phyloP scores from a whole-genome alignment of 2,797 vertebrate genomes.

The Lagorchestes hirsutus region DNA sequence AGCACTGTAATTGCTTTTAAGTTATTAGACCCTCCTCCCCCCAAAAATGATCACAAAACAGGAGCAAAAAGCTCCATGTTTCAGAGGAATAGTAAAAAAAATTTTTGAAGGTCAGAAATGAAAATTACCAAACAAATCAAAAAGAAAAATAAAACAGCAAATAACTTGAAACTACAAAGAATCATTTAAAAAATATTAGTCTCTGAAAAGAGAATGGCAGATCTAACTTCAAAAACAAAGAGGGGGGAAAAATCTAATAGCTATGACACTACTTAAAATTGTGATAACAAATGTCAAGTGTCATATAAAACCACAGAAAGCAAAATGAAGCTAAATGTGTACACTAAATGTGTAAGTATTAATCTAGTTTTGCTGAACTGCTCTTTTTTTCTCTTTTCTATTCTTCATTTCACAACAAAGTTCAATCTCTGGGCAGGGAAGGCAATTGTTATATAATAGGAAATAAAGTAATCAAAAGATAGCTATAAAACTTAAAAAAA shows the following conservation, averaged over 20 bases:
- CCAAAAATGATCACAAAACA: neutral
- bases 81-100: neutral
- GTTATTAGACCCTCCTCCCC: neutral
- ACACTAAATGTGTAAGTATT: neutral
- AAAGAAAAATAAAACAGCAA: neutral
- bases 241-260: neutral
- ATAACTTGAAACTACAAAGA: neutral
- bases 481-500: neutral
- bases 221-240: neutral
- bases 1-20: neutral
- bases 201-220: neutral
- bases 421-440: neutral
- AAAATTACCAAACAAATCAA: neutral
- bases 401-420: neutral
- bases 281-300: neutral
- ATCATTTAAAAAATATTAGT: neutral
- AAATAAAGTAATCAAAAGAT: neutral
- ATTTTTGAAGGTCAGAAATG: neutral
- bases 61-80: neutral
- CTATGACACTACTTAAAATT: neutral
- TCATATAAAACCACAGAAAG: neutral
- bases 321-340: neutral
- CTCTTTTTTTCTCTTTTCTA: neutral
- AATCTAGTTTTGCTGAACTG: neutral
- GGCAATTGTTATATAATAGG: neutral